phyloP scores from a whole-genome alignment of 2,888 invertebrate species.

The Copidosoma aretas region DNA sequence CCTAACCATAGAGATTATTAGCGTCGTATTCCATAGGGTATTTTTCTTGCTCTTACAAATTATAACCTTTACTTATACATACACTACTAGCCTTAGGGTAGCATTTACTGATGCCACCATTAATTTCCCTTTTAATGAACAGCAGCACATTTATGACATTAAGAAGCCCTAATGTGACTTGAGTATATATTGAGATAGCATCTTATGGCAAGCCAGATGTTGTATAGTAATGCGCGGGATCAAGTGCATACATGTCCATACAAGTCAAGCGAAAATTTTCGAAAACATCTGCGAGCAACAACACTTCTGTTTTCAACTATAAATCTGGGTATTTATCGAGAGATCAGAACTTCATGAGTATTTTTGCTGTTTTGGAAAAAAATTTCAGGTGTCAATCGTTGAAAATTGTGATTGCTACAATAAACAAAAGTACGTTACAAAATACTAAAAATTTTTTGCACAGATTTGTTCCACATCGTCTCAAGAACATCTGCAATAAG shows the following conservation, averaged over 20 bases:
- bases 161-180: constrained; percentile 34
- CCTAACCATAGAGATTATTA: constrained; percentile 18
- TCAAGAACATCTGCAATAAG: too few relatives aligned
- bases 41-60: constrained; percentile 19
- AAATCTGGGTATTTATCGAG: too few relatives aligned
- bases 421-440: too few relatives aligned
- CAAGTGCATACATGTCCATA: neutral
- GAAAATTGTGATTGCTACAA: too few relatives aligned
- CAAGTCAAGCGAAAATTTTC: neutral
- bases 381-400: too few relatives aligned
- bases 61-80: constrained; percentile 32
- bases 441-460: too few relatives aligned
- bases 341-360: too few relatives aligned
- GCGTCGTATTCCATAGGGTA: constrained; percentile 39
- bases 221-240: too few relatives aligned
- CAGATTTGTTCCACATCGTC: too few relatives aligned
- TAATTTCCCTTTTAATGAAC: constrained; percentile 43
- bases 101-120: constrained; percentile 42
- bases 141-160: constrained; percentile 43
- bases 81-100: constrained; percentile 44
- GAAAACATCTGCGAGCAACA: neutral
- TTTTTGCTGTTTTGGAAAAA: too few relatives aligned
- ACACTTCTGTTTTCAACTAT: too few relatives aligned
- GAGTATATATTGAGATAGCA: constrained; percentile 33
- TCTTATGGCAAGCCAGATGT: too few relatives aligned